Evolutionary conservation across 1,140 invertebrate species (phyloP).

Genomic region (Glossosoma conforme): DNA sequence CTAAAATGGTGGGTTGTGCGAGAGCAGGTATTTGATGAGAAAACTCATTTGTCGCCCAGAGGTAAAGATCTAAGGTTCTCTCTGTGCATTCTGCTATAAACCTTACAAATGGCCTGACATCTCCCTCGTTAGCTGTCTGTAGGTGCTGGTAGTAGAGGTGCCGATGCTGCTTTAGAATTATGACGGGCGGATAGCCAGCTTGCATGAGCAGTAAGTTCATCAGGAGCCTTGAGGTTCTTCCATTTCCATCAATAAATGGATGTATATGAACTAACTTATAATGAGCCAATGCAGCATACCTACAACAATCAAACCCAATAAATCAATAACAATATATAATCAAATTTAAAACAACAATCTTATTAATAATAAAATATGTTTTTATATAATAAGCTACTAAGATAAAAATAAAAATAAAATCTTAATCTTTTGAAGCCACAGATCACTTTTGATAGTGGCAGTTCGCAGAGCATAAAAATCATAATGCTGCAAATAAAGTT

Average conservation of each 20-base stretch:
- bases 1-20: slow-evolving; percentile 43
- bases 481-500: too few relatives aligned
- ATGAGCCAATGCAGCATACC: slow-evolving; percentile 89
- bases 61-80: slow-evolving; percentile 86
- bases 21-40: slow-evolving; percentile 54
- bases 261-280: slow-evolving; percentile 96
- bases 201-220: slow-evolving; percentile 99
- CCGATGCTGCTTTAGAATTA: slow-evolving; percentile 85
- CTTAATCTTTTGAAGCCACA: too few relatives aligned
- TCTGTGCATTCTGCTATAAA: slow-evolving; percentile 95
- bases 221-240: slow-evolving; percentile 85
- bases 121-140: slow-evolving; percentile 86
- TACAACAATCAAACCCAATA: slow-evolving; percentile 39
- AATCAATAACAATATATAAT: too few relatives aligned
- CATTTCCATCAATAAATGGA: slow-evolving; percentile 91
- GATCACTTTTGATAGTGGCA: too few relatives aligned
- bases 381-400: too few relatives aligned
- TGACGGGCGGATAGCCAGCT: slow-evolving; percentile 94
- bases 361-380: too few relatives aligned
- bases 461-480: too few relatives aligned
- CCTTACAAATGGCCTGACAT: slow-evolving; percentile 87
- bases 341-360: too few relatives aligned
- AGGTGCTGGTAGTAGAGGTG: slow-evolving; percentile 82
- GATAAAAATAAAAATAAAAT: too few relatives aligned
- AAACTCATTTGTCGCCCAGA: slow-evolving; percentile 71